Evolutionary conservation across 2,113 vertebrate genomes (phyloP).

Genomic region (Zosterops borbonicus): DNA sequence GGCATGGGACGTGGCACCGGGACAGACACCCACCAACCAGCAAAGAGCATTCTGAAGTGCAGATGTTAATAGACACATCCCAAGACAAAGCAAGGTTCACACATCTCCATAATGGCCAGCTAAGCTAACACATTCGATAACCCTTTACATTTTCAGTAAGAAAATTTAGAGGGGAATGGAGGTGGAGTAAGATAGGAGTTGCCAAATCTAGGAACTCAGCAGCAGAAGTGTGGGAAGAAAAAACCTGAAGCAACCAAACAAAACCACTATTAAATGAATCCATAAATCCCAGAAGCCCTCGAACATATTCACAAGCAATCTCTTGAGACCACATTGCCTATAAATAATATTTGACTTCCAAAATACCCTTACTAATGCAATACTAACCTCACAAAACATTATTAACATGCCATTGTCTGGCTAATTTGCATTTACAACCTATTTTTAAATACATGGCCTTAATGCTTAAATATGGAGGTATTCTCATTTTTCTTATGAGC

Average conservation of each 20-base stretch:
- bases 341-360: neutral
- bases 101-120: neutral
- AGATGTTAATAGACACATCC: neutral
- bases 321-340: slow-evolving; percentile 32
- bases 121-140: neutral
- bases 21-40: neutral
- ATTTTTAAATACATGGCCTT: neutral
- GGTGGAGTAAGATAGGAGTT: neutral
- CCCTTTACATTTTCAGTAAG: neutral
- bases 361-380: neutral
- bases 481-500: neutral
- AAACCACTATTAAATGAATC: slow-evolving; percentile 23
- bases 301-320: neutral
- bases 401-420: slow-evolving; percentile 17
- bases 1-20: neutral
- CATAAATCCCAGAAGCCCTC: slow-evolving; percentile 13
- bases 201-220: slow-evolving; percentile 36
- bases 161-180: neutral
- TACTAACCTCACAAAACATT: slow-evolving; percentile 25
- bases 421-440: slow-evolving; percentile 26
- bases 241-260: neutral
- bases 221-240: neutral
- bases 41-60: neutral
- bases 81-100: neutral
- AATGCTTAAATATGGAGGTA: neutral